Conservation (phyloP, 2,797 vertebrate genomes). For the Myotis findleyi region DNA sequence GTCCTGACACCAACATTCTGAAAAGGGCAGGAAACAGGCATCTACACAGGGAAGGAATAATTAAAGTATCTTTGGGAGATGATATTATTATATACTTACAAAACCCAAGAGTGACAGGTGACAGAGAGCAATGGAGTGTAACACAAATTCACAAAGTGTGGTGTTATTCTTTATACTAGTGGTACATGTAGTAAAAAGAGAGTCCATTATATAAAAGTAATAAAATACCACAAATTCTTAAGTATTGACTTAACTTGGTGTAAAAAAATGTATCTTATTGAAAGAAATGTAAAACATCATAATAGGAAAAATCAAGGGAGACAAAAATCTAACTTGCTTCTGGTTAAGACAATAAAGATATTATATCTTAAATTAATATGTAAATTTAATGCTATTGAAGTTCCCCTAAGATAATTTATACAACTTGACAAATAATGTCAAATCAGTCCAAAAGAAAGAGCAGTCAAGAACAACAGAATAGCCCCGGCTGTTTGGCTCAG, state of each 20-base stretch:
- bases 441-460: constrained; percentile 38
- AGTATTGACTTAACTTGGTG: constrained; percentile 41
- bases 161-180: neutral
- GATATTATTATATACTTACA: neutral
- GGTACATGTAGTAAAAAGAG: neutral
- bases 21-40: neutral
- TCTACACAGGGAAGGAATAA: neutral
- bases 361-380: neutral
- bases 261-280: neutral
- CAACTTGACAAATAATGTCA: neutral
- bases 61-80: neutral
- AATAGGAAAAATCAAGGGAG: constrained; percentile 14
- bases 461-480: neutral
- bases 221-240: constrained; percentile 38
- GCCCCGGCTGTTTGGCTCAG: too few relatives aligned
- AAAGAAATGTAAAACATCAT: constrained; percentile 43
- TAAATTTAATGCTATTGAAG: neutral
- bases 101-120: neutral
- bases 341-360: neutral
- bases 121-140: neutral
- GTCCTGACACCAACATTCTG: neutral
- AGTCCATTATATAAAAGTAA: constrained; percentile 45
- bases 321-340: neutral
- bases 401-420: neutral
- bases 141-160: neutral